Evolutionary conservation across 1,140 invertebrate species (phyloP), one percentile per base, ranked within the genome.

Genomic region (Drosophila repletoides): DNA sequence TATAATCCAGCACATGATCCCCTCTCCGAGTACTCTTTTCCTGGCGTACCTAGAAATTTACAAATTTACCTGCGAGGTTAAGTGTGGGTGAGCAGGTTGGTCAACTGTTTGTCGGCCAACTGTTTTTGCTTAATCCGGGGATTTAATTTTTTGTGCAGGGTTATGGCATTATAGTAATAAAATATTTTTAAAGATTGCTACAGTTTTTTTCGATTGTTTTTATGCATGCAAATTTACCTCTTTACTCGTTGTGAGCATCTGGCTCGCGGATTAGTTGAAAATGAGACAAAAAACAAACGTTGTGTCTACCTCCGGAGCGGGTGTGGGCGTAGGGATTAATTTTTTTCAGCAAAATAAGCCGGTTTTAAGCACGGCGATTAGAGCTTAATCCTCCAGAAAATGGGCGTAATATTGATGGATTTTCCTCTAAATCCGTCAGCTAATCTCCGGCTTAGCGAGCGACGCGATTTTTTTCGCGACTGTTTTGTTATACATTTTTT

Each of bases 321-420:
- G 36, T 5, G 36, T 2, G 61, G 73, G 69, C 63, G n/a, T n/a
- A n/a, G n/a, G 80, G 80, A 86, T 86, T 86, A 86, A 76, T 45
- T 87, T 86, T 86, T 86, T 86, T 86, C 68, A 45, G 53, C 66
- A 70, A 86, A 80, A 80, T 80, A 80, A 76, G 68, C 67, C 76
- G 52, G 43, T 51, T 29, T 86, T 86, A 86, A 87, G 72, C 80
- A 72, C 43, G 45, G 81, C 40, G 80, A 86, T 86, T 84, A 84
- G 61, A 86, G 75, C 76, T 86, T 86, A 65, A 86, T 86, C 80
- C 80, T 61, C 72, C 41, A 26, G 52, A 61, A 59, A 33, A 52
- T 87, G 80, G 80, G 80, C 80, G 80, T 86, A 86, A 86, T 84
- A 84, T 84, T 84, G 60, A 86, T 71, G 80, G 80, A 86, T 86